These are phyloP conservation scores for Verasper variegatus DNA, from an alignment of 2,113 vertebrate genomes.

Conservation along the genomic window DNA sequence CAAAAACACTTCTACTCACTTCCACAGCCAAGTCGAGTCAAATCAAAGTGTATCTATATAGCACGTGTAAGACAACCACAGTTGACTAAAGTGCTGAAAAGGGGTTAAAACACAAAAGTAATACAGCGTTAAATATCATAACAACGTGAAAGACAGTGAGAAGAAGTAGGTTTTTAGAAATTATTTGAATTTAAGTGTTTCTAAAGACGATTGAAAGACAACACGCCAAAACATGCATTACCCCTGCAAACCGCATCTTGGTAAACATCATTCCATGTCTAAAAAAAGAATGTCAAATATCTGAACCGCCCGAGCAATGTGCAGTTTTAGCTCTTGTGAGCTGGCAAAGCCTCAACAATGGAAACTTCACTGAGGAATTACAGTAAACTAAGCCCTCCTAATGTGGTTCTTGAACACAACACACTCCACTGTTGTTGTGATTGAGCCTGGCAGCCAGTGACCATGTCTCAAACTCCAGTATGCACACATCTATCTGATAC, in stretches of 20 bases:
- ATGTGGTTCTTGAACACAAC: constrained; percentile 29
- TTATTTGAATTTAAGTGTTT: too few species aligned
- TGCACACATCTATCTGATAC: constrained; percentile 30
- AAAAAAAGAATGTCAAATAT: constrained; percentile 51
- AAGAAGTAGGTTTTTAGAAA: too few species aligned
- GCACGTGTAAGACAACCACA: too few species aligned
- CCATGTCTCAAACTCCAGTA: constrained; percentile 32
- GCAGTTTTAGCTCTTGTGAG: constrained; percentile 35
- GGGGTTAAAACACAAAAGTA: too few species aligned
- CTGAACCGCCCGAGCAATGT: constrained; percentile 35
- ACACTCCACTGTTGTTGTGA: constrained; percentile 19
- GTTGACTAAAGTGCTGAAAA: too few species aligned
- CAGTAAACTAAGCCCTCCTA: constrained; percentile 28
- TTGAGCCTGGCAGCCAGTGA: constrained; percentile 1
- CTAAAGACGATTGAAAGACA: constrained; percentile 1
- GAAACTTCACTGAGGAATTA: constrained; percentile 42
- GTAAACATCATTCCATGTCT: constrained; percentile 28
- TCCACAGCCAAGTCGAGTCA: constrained; percentile 9
- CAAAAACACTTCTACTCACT: constrained; percentile 21
- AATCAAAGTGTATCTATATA: too few species aligned
- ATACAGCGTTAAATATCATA: too few species aligned
- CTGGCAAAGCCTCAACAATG: constrained; percentile 16
- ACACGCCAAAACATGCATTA: constrained; percentile 15
- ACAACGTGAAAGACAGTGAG: too few species aligned
- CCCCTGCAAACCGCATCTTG: constrained; percentile 17